Evolutionary conservation across 2,797 vertebrate genomes (phyloP), one percentile per base, ranked within the genome.

Genomic region (Australoheros facetus): DNA sequence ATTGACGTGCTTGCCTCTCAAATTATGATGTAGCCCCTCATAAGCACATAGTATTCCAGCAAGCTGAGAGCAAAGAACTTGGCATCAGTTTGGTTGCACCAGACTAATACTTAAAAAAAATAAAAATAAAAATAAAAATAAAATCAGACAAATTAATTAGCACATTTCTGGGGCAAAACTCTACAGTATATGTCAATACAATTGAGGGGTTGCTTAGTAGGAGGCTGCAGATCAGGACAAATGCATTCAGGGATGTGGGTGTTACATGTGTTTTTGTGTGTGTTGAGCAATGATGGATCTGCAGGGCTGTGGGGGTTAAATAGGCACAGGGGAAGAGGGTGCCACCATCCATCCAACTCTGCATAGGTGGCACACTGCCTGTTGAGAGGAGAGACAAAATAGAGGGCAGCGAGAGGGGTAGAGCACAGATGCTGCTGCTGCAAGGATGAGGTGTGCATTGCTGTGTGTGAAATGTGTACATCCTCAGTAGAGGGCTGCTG

Each of bases 281-380:
- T 75, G 73, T 32, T 71, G 71, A 75, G 70, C 81, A 81, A 85
- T 93, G 92, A 94, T 90, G 90, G 83, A 94, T 93, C 60, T 87
- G 70, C 59, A 64, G 89, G 89, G 83, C 85, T 81, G 86, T 26
- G 73, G 70, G 91, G 89, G 94, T 93, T 94, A 94, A 95, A 94
- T 74, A 86, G 83, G 84, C 69, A 30, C 78, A 17, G 23, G 85
- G 86, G 86, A 90, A 80, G 82, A 87, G 86, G 83, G 77, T 82
- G 84, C 77, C 85, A 83, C 82, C 85, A 92, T 93, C 87, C 82
- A 92, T 91, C 87, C 87, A 84, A 79, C 73, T 83, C 86, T 82
- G 84, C 85, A 82, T 81, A 81, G 81, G 86, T 86, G 86, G 88
- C 88, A 85, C 62, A 56, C 59, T 73, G 85, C 85, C 89, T 87